Percentiles rank a stretch among this genome's conserved stretches.
These are phyloP conservation scores for Orthosia incerta DNA, from an alignment of 2,888 invertebrate species.

Conservation along the genomic window DNA sequence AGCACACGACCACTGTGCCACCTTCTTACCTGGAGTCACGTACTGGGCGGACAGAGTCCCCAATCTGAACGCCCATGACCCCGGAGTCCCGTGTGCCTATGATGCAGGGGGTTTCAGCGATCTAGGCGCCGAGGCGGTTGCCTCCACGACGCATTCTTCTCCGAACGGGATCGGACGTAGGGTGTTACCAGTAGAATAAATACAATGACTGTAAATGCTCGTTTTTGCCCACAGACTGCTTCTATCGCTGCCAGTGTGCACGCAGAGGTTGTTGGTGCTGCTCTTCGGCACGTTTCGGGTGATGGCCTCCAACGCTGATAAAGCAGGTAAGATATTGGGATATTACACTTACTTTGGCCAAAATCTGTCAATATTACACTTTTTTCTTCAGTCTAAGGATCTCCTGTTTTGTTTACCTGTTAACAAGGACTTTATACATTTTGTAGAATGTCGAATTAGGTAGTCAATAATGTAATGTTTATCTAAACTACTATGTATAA, in stretches of 20 bases:
- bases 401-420: not conserved
- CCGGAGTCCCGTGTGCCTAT: too few relatives aligned
- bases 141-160: too few relatives aligned
- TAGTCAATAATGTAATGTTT: not conserved
- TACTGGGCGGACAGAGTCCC: too few relatives aligned
- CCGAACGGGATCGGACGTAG: too few relatives aligned
- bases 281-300: slow-evolving; percentile 99
- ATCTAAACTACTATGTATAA: not conserved
- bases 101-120: too few relatives aligned
- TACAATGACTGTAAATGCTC: not conserved
- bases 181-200: not conserved
- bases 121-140: too few relatives aligned
- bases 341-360: not conserved
- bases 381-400: not conserved
- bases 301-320: slow-evolving; percentile 97
- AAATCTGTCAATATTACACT: not conserved
- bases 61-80: too few relatives aligned
- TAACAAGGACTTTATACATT: not conserved
- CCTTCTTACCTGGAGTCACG: too few relatives aligned
- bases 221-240: slow-evolving; percentile 93
- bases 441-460: not conserved
- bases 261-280: slow-evolving; percentile 97
- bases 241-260: slow-evolving; percentile 96
- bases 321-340: slow-evolving; percentile 89
- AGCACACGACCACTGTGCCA: too few relatives aligned